A percentile compares a stretch with the other conserved stretches of the same genome.
These are phyloP conservation scores for Sciurus carolinensis DNA, from an alignment of 2,797 vertebrate species.

Conservation along the genomic window DNA sequence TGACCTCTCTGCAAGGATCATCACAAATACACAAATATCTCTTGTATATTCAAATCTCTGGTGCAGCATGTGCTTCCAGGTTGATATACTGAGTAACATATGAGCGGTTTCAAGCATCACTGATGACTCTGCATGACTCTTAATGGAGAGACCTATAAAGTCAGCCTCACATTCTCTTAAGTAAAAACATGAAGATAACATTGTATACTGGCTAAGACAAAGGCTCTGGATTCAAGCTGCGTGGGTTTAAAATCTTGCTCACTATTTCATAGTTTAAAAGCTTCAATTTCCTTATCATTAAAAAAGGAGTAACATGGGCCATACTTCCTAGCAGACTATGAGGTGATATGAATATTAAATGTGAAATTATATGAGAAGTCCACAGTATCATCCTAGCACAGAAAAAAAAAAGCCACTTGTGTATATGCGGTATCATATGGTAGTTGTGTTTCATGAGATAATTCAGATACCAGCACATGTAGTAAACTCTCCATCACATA, in stretches of 20 bases:
- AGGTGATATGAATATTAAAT: background rate
- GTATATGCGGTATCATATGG: background rate
- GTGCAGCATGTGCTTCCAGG: background rate
- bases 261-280: background rate
- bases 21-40: background rate
- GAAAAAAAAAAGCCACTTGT: background rate
- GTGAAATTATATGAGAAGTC: constrained; percentile 16
- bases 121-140: background rate
- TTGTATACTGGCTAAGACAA: background rate
- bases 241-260: background rate
- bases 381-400: background rate
- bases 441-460: constrained; percentile 43
- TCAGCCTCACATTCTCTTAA: background rate
- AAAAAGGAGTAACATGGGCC: background rate
- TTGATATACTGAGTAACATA: too few species aligned
- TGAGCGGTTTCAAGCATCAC: background rate
- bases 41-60: background rate
- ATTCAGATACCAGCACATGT: background rate
- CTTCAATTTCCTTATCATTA: background rate
- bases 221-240: background rate
- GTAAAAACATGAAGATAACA: background rate
- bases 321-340: background rate
- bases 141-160: background rate
- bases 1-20: background rate
- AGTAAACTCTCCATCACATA: background rate